phyloP scores from a whole-genome alignment of 2,888 invertebrate genomes.

The Rotaria sp. region DNA sequence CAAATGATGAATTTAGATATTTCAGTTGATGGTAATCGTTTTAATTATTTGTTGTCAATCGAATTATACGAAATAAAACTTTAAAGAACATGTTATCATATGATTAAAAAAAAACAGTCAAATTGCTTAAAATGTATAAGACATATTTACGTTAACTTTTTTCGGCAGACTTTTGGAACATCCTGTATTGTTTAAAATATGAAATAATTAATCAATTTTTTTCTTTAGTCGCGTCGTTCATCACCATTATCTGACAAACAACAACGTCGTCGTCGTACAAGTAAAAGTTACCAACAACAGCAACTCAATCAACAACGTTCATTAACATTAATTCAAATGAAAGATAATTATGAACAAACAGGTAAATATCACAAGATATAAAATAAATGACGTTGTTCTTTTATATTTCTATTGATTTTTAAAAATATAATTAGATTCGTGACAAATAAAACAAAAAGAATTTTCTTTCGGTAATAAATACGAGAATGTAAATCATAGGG shows the following conservation, averaged over 20 bases:
- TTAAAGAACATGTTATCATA: too few relatives aligned
- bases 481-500: not conserved
- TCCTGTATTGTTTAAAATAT: too few relatives aligned
- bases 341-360: conserved; percentile 30
- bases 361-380: not conserved
- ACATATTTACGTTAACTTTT: too few relatives aligned
- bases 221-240: not conserved
- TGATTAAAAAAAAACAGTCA: too few relatives aligned
- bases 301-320: not conserved
- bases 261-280: not conserved
- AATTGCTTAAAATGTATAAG: too few relatives aligned
- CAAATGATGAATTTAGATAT: too few relatives aligned
- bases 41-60: too few relatives aligned
- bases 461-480: not conserved
- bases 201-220: not conserved
- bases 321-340: not conserved
- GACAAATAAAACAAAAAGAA: not conserved
- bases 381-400: not conserved
- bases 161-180: too few relatives aligned
- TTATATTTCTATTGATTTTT: not conserved
- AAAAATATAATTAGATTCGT: not conserved
- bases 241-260: not conserved
- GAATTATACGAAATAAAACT: too few relatives aligned
- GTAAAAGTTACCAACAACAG: not conserved
- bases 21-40: too few relatives aligned